phyloP scores from a whole-genome alignment of 2,888 invertebrate species.

The Marasmarcha lunaedactyla region DNA sequence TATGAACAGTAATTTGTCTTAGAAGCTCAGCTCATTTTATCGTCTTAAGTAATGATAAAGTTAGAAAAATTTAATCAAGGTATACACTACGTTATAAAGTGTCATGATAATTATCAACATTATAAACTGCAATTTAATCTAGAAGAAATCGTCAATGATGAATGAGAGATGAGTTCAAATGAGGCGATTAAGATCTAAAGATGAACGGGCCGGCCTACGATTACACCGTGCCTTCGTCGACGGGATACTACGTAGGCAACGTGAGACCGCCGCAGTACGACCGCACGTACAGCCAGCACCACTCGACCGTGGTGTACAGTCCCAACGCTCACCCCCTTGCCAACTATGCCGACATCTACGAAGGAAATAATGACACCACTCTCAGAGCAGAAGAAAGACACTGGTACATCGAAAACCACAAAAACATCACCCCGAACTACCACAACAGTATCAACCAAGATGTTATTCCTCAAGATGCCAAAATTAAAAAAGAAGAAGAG shows the following conservation, averaged over 20 bases:
- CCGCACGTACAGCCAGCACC: constrained; percentile 52
- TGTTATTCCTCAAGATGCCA: constrained; percentile 52
- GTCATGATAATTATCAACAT: too few relatives aligned
- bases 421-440: constrained; percentile 50
- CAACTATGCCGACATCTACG: constrained; percentile 63
- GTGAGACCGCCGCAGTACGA: constrained; percentile 60
- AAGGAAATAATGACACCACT: constrained; percentile 65
- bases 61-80: too few relatives aligned
- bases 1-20: too few relatives aligned
- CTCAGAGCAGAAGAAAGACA: constrained; percentile 62
- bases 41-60: too few relatives aligned
- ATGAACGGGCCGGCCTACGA: constrained; percentile 69
- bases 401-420: constrained; percentile 67
- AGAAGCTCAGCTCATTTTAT: too few relatives aligned
- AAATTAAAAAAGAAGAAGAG: constrained; percentile 61
- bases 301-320: constrained; percentile 50
- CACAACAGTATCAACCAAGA: constrained; percentile 45
- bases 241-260: constrained; percentile 54
- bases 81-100: too few relatives aligned
- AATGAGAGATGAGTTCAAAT: constrained; percentile 53
- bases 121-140: too few relatives aligned
- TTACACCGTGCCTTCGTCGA: constrained; percentile 60
- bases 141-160: neutral
- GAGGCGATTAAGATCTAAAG: constrained; percentile 56
- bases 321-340: constrained; percentile 57